Evolutionary conservation across 1,140 invertebrate species (phyloP), one percentile per base, ranked within the genome.

Genomic region (Portunus trituberculatus): DNA sequence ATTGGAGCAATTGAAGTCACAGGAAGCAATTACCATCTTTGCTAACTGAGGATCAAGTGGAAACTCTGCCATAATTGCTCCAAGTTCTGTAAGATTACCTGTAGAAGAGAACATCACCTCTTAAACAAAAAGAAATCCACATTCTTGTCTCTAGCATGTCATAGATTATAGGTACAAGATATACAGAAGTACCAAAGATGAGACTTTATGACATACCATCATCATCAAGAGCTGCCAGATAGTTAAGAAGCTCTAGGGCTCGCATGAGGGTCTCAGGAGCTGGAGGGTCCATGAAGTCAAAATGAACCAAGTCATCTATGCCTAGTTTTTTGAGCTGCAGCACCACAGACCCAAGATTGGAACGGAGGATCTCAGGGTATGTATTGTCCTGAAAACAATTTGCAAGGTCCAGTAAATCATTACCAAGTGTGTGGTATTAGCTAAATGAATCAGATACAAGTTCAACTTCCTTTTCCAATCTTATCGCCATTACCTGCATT

Each of bases 221-320:
- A 97, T 99, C 99, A 96, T 99, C 99, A 29, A 99, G 97, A 0
- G 99, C 99, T 6, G 99, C 99, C 92, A 99, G 97, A 97, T 99
- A 99, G 97, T 99, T 99, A 14, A 99, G 97, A 91, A 99, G 97
- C 97, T 99, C 99, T 92, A 99, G 97, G 2, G 99, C 99, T 97
- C 99, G 97, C 99, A 99, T 99, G n/a, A 99, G 97, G 0, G 99
- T 99, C 98, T 99, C 99, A 0, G 99, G 99, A n/a, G 99, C 99
- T 97, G 99, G 99, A 28, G 99, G 99, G 97, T 99, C 99, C 99
- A 99, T 99, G 97, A 99, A 99, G 97, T 99, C 99, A 97, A 99
- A 99, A 97, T 99, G 99, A 59, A 99, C 99, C 96, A 99, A 97
- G 97, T 99, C 99, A 97, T 99, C 99, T 96, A 99, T 99, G 96